Percentiles rank a stretch among this genome's conserved stretches.
Conservation (phyloP, 1,140 invertebrate species). For the Gerris buenoi region DNA sequence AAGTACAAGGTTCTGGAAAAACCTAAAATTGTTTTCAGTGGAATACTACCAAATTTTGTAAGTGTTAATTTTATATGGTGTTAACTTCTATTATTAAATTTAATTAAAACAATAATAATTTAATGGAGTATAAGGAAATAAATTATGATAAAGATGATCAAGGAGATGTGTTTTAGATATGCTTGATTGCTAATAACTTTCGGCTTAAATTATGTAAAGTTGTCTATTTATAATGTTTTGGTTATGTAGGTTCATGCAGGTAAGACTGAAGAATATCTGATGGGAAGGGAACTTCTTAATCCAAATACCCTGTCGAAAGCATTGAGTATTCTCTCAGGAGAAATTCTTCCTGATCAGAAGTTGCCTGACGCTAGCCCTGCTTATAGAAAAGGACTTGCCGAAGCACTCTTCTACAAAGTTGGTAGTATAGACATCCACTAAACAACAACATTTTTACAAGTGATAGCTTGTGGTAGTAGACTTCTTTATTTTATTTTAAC, state of each 20-base stretch:
- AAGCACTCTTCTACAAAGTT: constrained; percentile 37
- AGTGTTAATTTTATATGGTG: no score
- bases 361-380: constrained; percentile 44
- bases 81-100: no score
- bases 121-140: no score
- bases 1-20: constrained; percentile 17
- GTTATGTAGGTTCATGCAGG: neutral
- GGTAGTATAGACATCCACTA: no score
- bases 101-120: no score
- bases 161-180: no score
- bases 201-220: no score
- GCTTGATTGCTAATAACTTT: no score
- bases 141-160: no score
- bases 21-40: constrained; percentile 37
- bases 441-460: no score
- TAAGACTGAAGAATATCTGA: constrained; percentile 1
- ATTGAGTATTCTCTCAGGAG: constrained; percentile 37
- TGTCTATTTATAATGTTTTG: neutral
- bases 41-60: constrained; percentile 51
- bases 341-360: constrained; percentile 50
- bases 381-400: constrained; percentile 34
- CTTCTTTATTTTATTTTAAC: no score
- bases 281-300: constrained; percentile 37
- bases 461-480: no score
- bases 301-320: constrained; percentile 38